Percentiles rank a stretch among this genome's conserved stretches.
Evolutionary conservation across 1,140 invertebrate genomes (phyloP).

Genomic region (Aphidius ervi): DNA sequence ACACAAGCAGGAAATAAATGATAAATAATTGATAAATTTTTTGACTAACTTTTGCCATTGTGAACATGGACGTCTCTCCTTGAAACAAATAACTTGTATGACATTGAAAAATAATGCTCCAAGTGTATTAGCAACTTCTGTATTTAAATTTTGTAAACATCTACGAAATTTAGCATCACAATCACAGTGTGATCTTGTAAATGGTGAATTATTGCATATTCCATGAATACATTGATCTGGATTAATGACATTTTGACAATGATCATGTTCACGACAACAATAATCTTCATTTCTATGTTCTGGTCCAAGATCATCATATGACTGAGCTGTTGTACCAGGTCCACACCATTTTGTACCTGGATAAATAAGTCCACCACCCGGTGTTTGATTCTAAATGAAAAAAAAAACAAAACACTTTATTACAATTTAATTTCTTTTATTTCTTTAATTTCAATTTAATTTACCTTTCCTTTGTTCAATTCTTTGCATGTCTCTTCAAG

Average conservation of each 20-base stretch:
- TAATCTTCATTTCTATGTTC: conserved; percentile 60
- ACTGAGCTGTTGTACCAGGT: conserved; percentile 59
- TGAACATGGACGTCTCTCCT: conserved; percentile 62
- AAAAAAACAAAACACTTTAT: conserved; percentile 27
- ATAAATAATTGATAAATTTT: conserved; percentile 3
- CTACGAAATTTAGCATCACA: conserved; percentile 65
- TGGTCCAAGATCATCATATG: conserved; percentile 64
- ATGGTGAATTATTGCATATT: conserved; percentile 65
- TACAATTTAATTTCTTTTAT: neutral
- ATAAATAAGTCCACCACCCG: conserved; percentile 48
- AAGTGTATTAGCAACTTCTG: conserved; percentile 64
- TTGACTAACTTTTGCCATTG: conserved; percentile 59
- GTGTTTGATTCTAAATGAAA: conserved; percentile 33
- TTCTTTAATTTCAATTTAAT: neutral
- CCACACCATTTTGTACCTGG: conserved; percentile 74
- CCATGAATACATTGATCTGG: conserved; percentile 61
- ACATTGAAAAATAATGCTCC: conserved; percentile 70
- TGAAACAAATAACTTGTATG: conserved; percentile 65
- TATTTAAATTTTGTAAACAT: conserved; percentile 64
- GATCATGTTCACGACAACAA: conserved; percentile 75
- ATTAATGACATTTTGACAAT: conserved; percentile 62
- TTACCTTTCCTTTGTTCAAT: conserved; percentile 37
- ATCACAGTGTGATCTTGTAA: conserved; percentile 68
- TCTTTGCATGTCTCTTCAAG: conserved; percentile 58
- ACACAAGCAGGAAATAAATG: neutral